Base-by-base conservation (phyloP, 2,113 vertebrate genomes). In the Eurystomus gularis region DNA sequence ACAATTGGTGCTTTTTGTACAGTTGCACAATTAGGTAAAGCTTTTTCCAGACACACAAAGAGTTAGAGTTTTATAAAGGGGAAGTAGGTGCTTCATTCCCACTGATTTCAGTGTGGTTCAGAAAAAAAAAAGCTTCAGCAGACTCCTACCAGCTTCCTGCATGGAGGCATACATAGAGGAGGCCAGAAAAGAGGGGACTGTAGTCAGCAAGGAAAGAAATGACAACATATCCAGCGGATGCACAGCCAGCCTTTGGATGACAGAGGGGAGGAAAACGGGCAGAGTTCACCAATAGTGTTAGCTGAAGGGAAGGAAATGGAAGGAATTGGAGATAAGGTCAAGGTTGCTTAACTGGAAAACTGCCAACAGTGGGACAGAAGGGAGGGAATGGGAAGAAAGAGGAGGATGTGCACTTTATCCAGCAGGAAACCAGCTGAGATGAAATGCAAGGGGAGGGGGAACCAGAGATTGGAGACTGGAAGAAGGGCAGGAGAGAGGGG, bases 191-290 rank as follows among this genome's bases (percentile, higher is more conserved):
- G 69, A 93, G 21, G 23, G 44, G 70, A 37, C 72, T 77, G n/a
- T 33, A 76, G 42, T 79, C 77, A 92, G 46, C 90, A 62, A 40
- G 77, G 60, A 57, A 92, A 94, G 73, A 84, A 93, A 58, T 91
- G 29, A 94, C 95, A 92, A 58, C 81, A 91, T 33, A 91, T 39
- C 69, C 88, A 89, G 91, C 83, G 96, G 95, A 94, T 90, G 94
- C 69, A 31, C 7, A 55, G 80, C 21, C 82, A 91, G 83, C 61
- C 71, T 84, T 91, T 65, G 62, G 77, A 90, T 91, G 91, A 96
- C 46, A 44, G 54, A 91, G 75, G 78, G 72, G 54, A 94, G 91
- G 77, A 89, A 97, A 94, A 92, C 0, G 42, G 54, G 44, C 73
- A 96, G 61, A 93, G 96, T 66, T 95, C 86, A 96, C 28, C 1